A percentile compares a stretch with the other conserved stretches of the same genome.
These are phyloP conservation scores for Diabrotica balteata DNA, from an alignment of 2,888 invertebrate genomes.

Conservation along the genomic window DNA sequence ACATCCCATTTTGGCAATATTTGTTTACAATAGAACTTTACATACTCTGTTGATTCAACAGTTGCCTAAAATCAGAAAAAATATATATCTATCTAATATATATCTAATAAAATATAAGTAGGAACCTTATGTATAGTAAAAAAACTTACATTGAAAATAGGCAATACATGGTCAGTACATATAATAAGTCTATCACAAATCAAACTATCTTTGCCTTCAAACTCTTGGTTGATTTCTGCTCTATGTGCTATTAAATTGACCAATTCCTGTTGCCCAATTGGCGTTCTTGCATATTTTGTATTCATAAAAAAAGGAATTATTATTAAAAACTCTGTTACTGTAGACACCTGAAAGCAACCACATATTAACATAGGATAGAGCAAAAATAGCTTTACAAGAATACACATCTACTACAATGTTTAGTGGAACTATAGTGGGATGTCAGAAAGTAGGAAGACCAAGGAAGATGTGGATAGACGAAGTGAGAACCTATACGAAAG, in stretches of 20 bases:
- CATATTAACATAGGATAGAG: slow-evolving; percentile 35
- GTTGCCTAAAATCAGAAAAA: slow-evolving; percentile 70
- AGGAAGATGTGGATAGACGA: too few relatives aligned
- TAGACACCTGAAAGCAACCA: slow-evolving; percentile 72
- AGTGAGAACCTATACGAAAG: too few relatives aligned
- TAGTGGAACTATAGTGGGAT: too few relatives aligned
- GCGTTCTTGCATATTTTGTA: slow-evolving; percentile 81
- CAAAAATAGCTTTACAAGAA: too few relatives aligned
- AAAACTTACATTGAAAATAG: slow-evolving; percentile 83
- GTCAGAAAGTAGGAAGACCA: too few relatives aligned
- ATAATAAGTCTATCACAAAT: slow-evolving; percentile 80
- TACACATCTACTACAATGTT: too few relatives aligned
- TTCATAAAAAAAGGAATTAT: slow-evolving; percentile 86
- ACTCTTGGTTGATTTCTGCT: slow-evolving; percentile 75
- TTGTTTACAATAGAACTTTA: slow-evolving; percentile 84
- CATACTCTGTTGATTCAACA: slow-evolving; percentile 85
- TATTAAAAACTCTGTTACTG: slow-evolving; percentile 89
- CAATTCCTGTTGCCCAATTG: slow-evolving; percentile 87
- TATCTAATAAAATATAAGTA: too few relatives aligned
- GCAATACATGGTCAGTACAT: slow-evolving; percentile 85
- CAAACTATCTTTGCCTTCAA: slow-evolving; percentile 69
- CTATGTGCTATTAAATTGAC: slow-evolving; percentile 86
- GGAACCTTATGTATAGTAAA: too few relatives aligned
- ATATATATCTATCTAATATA: too few relatives aligned
- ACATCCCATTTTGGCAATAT: slow-evolving; percentile 78